These are phyloP conservation scores for Tachysurus fulvidraco DNA, from an alignment of 2,113 vertebrate genomes.

Conservation along the genomic window DNA sequence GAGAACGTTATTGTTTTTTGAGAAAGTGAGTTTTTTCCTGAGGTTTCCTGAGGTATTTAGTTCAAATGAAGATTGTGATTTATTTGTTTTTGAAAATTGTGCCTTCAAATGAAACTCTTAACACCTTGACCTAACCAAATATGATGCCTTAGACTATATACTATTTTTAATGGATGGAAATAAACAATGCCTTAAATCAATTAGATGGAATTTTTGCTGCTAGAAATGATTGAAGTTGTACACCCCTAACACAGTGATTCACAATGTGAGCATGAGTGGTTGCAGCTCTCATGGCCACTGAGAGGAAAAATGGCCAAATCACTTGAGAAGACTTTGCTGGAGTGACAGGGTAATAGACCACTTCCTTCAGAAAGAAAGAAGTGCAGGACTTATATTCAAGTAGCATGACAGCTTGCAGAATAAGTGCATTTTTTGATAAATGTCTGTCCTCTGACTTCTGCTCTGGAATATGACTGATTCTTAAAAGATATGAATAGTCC, in stretches of 20 bases:
- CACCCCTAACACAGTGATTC: background rate
- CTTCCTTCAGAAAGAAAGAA: background rate
- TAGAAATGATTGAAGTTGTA: background rate
- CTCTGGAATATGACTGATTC: background rate
- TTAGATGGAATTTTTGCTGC: background rate
- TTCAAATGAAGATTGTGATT: background rate
- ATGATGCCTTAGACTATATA: background rate
- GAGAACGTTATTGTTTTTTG: background rate
- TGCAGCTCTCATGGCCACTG: background rate
- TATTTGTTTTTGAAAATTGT: no score
- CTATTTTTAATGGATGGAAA: background rate
- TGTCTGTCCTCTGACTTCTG: background rate
- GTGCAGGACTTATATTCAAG: background rate
- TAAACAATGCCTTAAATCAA: background rate
- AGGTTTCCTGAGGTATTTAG: background rate
- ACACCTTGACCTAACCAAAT: background rate
- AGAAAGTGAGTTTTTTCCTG: background rate
- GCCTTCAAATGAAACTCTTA: background rate
- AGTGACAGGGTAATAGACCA: conserved; percentile 14
- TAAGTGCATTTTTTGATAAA: conserved; percentile 1
- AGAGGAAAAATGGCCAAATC: background rate
- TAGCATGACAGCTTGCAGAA: conserved; percentile 1
- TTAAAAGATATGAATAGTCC: background rate
- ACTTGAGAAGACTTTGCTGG: conserved; percentile 19
- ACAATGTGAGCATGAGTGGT: background rate